Conservation (phyloP, 2,888 invertebrate genomes). For the Eucera pruinosa region DNA sequence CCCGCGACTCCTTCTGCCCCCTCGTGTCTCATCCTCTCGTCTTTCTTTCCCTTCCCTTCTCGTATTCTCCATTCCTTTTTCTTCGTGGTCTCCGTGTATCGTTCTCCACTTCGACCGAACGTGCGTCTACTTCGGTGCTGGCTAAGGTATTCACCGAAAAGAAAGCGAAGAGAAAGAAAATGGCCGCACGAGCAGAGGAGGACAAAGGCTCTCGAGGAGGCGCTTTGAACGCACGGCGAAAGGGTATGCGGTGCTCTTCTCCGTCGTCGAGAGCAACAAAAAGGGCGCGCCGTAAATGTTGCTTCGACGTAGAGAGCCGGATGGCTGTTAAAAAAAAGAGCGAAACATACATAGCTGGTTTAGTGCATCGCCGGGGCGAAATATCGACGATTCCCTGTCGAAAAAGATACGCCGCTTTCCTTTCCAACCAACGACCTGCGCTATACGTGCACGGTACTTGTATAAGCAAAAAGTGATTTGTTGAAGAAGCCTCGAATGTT, state of each 20-base stretch:
- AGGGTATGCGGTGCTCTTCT: constrained; percentile 13
- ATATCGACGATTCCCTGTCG: constrained; percentile 52
- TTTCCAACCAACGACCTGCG: neutral
- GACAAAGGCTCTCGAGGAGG: constrained; percentile 55
- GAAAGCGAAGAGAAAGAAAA: constrained; percentile 63
- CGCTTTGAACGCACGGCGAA: constrained; percentile 34
- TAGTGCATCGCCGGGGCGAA: constrained; percentile 50
- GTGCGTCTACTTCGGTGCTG: constrained; percentile 44
- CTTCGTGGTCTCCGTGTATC: constrained; percentile 31
- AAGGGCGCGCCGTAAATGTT: constrained; percentile 61
- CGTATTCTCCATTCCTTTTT: no score
- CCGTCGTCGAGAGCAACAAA: constrained; percentile 43
- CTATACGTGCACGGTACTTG: neutral
- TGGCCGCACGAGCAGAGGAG: constrained; percentile 44
- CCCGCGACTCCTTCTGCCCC: neutral
- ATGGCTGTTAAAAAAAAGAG: constrained; percentile 25
- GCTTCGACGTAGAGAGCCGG: constrained; percentile 47
- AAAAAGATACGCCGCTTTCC: constrained; percentile 26
- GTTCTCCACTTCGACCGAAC: constrained; percentile 34
- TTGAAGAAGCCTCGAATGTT: constrained; percentile 19
- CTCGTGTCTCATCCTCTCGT: constrained; percentile 19
- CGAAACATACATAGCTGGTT: constrained; percentile 36
- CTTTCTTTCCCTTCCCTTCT: neutral
- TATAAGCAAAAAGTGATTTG: constrained; percentile 51
- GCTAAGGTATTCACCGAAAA: constrained; percentile 45